Conservation (phyloP, 92 coral and sea anemone species). For the Phenganax marumi region DNA sequence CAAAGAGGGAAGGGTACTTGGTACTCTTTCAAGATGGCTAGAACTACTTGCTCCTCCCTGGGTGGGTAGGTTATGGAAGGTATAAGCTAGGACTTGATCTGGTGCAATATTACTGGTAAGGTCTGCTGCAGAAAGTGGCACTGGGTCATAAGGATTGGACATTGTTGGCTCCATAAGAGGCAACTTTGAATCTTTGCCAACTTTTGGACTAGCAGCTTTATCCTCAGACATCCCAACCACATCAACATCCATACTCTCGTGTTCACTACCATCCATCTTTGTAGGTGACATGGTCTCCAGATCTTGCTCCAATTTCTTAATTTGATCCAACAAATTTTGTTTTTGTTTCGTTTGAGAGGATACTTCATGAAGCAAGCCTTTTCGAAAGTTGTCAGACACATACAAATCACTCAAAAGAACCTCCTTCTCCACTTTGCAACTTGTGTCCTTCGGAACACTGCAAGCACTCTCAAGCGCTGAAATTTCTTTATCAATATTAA, state of each 20-base stretch:
- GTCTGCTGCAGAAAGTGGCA: background rate
- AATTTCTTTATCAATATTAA: constrained; percentile 12
- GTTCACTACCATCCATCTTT: background rate
- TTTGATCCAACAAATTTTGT: constrained; percentile 71
- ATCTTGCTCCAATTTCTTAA: constrained; percentile 68
- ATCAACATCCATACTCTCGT: constrained; percentile 25
- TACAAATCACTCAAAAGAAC: constrained; percentile 1
- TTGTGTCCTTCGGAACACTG: background rate
- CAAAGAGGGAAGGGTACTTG: constrained; percentile 12
- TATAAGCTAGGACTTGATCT: constrained; percentile 35
- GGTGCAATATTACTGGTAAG: constrained; percentile 29
- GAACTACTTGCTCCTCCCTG: background rate
- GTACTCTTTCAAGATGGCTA: background rate
- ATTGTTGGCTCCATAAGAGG: constrained; percentile 31
- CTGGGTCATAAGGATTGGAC: constrained; percentile 25
- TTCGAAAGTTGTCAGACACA: constrained; percentile 48
- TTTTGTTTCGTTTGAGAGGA: constrained; percentile 61
- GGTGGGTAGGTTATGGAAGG: constrained; percentile 26
- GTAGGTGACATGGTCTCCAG: constrained; percentile 33
- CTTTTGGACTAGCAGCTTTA: background rate
- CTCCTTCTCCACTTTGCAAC: constrained; percentile 5
- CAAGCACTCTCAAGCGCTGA: constrained; percentile 1
- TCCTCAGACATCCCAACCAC: background rate
- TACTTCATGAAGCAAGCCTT: constrained; percentile 63
- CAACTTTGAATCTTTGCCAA: constrained; percentile 4